Evolutionary conservation across 2,888 invertebrate species (phyloP).

Genomic region (Andrena bicolor): DNA sequence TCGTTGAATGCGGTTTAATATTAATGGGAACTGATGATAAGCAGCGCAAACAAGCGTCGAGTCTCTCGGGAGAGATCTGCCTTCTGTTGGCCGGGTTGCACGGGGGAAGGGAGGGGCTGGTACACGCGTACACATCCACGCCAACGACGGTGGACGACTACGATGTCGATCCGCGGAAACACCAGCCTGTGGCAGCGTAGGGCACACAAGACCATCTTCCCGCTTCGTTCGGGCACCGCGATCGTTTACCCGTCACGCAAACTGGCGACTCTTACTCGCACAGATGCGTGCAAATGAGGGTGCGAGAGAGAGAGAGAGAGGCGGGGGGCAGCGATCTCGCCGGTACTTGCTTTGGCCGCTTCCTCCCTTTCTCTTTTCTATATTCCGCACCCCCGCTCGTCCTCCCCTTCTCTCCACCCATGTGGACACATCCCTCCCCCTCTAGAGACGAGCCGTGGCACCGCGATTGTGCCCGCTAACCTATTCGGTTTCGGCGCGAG

Average conservation of each 20-base stretch:
- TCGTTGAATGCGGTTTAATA: constrained; percentile 85
- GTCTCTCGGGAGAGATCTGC: constrained; percentile 85
- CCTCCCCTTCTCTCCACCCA: constrained; percentile 18
- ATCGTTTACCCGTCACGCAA: constrained; percentile 36
- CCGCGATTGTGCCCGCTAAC: constrained; percentile 61
- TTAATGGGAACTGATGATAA: constrained; percentile 85
- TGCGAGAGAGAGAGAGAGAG: too few species aligned
- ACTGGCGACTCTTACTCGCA: constrained; percentile 38
- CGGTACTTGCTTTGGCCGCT: constrained; percentile 66
- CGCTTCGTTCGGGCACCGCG: constrained; percentile 7
- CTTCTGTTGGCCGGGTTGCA: constrained; percentile 84
- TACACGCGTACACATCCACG: constrained; percentile 60
- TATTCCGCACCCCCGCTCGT: constrained; percentile 16
- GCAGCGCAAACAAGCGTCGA: constrained; percentile 85
- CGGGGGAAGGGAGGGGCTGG: constrained; percentile 64
- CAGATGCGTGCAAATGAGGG: constrained; percentile 60
- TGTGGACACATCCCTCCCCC: constrained; percentile 33
- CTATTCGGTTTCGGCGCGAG: constrained; percentile 72
- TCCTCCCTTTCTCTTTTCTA: constrained; percentile 25
- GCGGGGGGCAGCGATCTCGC: constrained; percentile 48
- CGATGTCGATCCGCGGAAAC: constrained; percentile 26
- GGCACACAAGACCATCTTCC: constrained; percentile 54
- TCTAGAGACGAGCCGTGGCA: constrained; percentile 32
- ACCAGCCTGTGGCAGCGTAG: constrained; percentile 63
- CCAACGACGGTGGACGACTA: constrained; percentile 24